Evolutionary conservation across 1,140 invertebrate genomes (phyloP).

Genomic region (Antheraea mylitta): DNA sequence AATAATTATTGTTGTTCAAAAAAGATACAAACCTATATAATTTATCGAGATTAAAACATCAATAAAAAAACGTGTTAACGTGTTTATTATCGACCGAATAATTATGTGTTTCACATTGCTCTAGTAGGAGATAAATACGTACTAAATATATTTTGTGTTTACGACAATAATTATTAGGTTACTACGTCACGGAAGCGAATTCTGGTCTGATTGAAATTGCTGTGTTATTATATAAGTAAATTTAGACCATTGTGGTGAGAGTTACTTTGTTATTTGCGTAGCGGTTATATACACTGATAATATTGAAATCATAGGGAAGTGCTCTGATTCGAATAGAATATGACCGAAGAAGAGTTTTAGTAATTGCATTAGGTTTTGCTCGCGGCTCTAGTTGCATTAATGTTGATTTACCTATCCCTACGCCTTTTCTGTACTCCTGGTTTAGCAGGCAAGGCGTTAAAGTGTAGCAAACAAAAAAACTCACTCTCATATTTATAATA

Average conservation of each 20-base stretch:
- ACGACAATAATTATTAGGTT: slow-evolving; percentile 16
- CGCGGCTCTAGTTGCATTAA: no score
- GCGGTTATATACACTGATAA: no score
- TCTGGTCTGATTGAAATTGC: slow-evolving; percentile 20
- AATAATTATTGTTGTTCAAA: slow-evolving; percentile 2
- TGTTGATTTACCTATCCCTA: no score
- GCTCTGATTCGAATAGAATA: no score
- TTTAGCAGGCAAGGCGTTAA: no score
- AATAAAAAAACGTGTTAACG: slow-evolving; percentile 2
- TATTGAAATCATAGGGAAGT: no score
- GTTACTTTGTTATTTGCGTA: background rate
- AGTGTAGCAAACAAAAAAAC: no score
- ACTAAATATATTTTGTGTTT: background rate
- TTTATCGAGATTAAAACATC: slow-evolving; percentile 3
- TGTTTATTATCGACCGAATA: slow-evolving; percentile 1
- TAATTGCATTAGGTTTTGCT: no score
- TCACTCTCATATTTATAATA: no score
- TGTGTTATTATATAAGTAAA: background rate
- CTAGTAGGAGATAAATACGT: background rate
- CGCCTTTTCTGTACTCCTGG: no score
- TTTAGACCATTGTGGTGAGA: background rate
- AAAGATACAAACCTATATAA: background rate
- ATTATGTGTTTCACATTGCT: background rate
- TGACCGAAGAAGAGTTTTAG: no score
- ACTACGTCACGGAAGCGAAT: slow-evolving; percentile 20